Evolutionary conservation across 2,797 vertebrate genomes (phyloP).

Genomic region (Protosalanx chinensis): DNA sequence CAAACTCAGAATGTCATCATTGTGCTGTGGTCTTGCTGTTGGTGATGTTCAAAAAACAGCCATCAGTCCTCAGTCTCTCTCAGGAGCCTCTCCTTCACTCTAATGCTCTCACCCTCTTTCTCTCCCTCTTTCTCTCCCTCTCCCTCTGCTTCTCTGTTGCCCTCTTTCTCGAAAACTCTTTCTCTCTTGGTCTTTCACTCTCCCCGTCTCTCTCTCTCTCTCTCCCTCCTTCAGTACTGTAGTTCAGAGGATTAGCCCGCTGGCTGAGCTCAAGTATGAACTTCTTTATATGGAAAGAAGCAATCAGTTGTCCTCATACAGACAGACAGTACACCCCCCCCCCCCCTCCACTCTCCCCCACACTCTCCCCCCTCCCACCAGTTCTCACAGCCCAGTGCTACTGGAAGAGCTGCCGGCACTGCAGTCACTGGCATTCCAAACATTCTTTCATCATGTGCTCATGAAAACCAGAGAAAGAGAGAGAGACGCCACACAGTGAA

Average conservation of each 20-base stretch:
- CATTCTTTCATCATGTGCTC: conserved; percentile 58
- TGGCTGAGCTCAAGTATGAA: conserved; percentile 38
- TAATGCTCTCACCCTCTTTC: background rate
- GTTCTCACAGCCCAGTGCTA: conserved; percentile 49
- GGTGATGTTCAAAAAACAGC: background rate
- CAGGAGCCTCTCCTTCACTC: background rate
- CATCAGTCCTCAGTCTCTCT: background rate
- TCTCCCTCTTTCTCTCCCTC: background rate
- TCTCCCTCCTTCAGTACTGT: background rate
- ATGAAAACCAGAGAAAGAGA: conserved; percentile 29
- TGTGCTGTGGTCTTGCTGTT: background rate
- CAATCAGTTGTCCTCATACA: conserved; percentile 49
- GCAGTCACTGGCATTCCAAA: conserved; percentile 50
- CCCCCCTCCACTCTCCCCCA: background rate
- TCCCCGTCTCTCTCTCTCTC: background rate
- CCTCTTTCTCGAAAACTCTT: background rate
- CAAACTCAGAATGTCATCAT: background rate
- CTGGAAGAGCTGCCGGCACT: conserved; percentile 47
- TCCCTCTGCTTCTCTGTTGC: background rate
- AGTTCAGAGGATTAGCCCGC: conserved; percentile 26
- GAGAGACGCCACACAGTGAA: background rate
- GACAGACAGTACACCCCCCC: conserved; percentile 38
- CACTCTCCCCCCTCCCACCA: conserved; percentile 9
- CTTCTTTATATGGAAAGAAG: conserved; percentile 60
- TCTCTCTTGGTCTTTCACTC: background rate